Percentiles rank a stretch among this genome's conserved stretches.
Evolutionary conservation across 1,140 invertebrate genomes (phyloP).

Genomic region (Ridgeia piscesae): DNA sequence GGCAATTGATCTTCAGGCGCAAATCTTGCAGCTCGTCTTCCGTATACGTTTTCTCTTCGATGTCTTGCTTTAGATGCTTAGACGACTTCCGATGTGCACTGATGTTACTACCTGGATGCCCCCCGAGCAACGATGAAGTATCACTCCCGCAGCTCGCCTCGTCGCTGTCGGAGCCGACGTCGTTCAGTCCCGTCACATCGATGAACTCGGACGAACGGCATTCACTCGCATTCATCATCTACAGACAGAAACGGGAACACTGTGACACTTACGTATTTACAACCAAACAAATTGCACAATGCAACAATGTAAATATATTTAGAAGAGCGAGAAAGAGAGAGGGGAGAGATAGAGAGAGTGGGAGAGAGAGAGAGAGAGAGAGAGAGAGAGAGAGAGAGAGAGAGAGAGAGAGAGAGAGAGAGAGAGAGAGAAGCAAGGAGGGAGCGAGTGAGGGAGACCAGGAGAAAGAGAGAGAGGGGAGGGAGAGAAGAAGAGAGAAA

Average conservation of each 20-base stretch:
- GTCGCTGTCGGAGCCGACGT: not conserved
- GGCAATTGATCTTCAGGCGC: slow-evolving; percentile 47
- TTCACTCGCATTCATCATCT: not conserved
- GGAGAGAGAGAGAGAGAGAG: too few relatives aligned
- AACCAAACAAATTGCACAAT: not conserved
- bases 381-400: too few relatives aligned
- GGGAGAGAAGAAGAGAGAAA: too few relatives aligned
- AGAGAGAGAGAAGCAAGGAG: too few relatives aligned
- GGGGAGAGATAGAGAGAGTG: too few relatives aligned
- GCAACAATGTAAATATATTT: not conserved
- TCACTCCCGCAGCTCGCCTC: not conserved
- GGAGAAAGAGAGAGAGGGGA: too few relatives aligned
- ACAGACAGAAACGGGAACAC: not conserved
- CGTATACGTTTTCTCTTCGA: not conserved
- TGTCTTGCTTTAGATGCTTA: not conserved
- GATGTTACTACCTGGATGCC: not conserved
- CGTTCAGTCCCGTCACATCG: not conserved
- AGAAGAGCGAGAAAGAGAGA: not conserved
- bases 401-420: too few relatives aligned
- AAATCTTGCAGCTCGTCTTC: slow-evolving; percentile 21
- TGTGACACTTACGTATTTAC: not conserved
- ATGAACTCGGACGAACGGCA: not conserved
- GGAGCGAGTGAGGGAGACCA: too few relatives aligned
- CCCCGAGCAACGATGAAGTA: not conserved
- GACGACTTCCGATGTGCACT: not conserved